Percentiles rank a stretch among this genome's conserved stretches.
Conservation (phyloP, 53 echinoderm and acorn worm species). For the Apostichopus leukothele region DNA sequence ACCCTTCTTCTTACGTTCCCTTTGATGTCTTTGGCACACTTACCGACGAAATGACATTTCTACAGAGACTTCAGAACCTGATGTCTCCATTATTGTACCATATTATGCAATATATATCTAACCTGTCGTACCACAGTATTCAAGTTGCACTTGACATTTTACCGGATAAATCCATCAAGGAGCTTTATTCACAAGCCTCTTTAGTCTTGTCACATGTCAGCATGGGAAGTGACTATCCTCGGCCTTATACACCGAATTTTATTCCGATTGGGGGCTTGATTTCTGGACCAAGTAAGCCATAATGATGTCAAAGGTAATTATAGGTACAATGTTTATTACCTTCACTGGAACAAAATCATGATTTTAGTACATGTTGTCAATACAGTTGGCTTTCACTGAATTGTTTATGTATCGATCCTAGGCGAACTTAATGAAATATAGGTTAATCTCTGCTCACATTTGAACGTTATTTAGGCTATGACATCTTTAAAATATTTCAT, state of each 20-base stretch:
- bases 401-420: no score
- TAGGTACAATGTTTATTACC: no score
- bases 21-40: neutral
- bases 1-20: slow-evolving; percentile 49
- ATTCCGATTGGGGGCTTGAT: slow-evolving; percentile 37
- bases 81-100: neutral
- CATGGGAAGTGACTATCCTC: slow-evolving; percentile 36
- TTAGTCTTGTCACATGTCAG: slow-evolving; percentile 5
- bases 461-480: no score
- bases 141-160: neutral
- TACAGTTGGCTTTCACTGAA: no score
- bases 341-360: no score
- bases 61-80: slow-evolving; percentile 42
- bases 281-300: slow-evolving; percentile 18
- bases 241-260: slow-evolving; percentile 40
- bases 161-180: slow-evolving; percentile 34
- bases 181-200: slow-evolving; percentile 6
- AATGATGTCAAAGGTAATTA: slow-evolving; percentile 29
- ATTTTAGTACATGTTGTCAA: no score
- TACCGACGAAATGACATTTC: slow-evolving; percentile 55
- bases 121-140: slow-evolving; percentile 2
- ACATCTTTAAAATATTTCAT: no score
- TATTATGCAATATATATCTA: neutral
- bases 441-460: no score
- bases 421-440: no score